phyloP scores from a whole-genome alignment of 2,797 vertebrate genomes.

The Sebastes steindachneri region DNA sequence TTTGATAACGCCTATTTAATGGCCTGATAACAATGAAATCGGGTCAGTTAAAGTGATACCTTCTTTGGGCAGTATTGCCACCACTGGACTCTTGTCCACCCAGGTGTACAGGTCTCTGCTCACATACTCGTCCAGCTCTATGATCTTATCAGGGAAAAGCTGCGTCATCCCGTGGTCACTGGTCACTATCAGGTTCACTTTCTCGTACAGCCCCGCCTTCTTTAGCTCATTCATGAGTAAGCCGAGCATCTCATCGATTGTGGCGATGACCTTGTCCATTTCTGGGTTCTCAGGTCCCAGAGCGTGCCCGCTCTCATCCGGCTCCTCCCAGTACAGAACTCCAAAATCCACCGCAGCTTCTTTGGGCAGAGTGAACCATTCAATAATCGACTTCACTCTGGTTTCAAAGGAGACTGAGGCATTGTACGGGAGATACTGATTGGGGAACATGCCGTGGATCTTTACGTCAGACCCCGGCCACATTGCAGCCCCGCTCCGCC shows the following conservation, averaged over 20 bases:
- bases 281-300: constrained; percentile 88
- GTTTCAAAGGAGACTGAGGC: constrained; percentile 87
- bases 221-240: constrained; percentile 88
- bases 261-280: constrained; percentile 86
- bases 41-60: constrained; percentile 75
- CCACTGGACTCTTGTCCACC: constrained; percentile 90
- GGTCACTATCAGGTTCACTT: constrained; percentile 89
- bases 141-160: constrained; percentile 86
- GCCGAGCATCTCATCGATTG: constrained; percentile 89
- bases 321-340: constrained; percentile 94
- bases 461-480: constrained; percentile 93
- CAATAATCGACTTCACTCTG: constrained; percentile 86
- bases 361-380: constrained; percentile 87
- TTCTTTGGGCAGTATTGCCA: constrained; percentile 90
- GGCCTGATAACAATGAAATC: no score
- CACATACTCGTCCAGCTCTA: constrained; percentile 90
- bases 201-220: constrained; percentile 83
- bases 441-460: constrained; percentile 86
- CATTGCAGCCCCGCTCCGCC: constrained; percentile 89
- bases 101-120: constrained; percentile 86
- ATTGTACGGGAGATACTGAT: constrained; percentile 86
- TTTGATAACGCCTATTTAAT: no score
- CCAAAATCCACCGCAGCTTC: constrained; percentile 89
- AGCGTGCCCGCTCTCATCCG: constrained; percentile 88
- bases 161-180: constrained; percentile 96